These are phyloP conservation scores for Meiosimyza decipiens DNA, from an alignment of 2,888 invertebrate genomes.

Conservation along the genomic window DNA sequence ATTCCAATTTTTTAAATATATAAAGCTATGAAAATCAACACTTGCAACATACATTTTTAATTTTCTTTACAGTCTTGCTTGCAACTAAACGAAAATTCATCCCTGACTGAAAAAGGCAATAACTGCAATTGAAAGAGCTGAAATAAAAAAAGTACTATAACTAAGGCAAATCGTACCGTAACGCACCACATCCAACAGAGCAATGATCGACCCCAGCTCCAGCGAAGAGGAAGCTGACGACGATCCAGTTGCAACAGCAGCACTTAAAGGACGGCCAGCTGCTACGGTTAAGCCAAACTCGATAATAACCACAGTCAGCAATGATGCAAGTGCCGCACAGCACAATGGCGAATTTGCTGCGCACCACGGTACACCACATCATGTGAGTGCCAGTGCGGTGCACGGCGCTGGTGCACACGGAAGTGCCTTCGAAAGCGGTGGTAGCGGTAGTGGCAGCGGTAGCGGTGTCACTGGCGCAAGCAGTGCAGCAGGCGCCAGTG, in stretches of 20 bases:
- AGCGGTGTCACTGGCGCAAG: slow-evolving; percentile 39
- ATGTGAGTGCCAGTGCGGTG: slow-evolving; percentile 49
- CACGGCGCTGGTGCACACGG: slow-evolving; percentile 39
- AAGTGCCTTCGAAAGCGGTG: slow-evolving; percentile 51
- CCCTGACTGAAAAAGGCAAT: not conserved
- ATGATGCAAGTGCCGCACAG: slow-evolving; percentile 59
- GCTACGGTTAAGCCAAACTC: slow-evolving; percentile 47
- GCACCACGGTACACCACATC: slow-evolving; percentile 57
- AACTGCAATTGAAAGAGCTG: not conserved
- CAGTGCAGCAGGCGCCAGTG: slow-evolving; percentile 46
- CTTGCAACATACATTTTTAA: too few relatives aligned
- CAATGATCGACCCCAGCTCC: slow-evolving; percentile 95
- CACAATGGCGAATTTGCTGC: slow-evolving; percentile 66
- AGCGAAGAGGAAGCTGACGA: slow-evolving; percentile 96
- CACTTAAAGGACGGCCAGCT: slow-evolving; percentile 57
- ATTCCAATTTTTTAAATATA: too few relatives aligned
- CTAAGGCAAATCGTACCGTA: too few relatives aligned
- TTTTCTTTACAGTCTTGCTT: too few relatives aligned
- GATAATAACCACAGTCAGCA: slow-evolving; percentile 37
- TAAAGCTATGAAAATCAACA: too few relatives aligned
- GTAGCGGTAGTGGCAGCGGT: slow-evolving; percentile 60
- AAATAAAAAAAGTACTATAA: not conserved
- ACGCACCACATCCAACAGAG: not conserved
- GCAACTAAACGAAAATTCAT: too few relatives aligned
- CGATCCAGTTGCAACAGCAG: slow-evolving; percentile 73